Percentiles rank a stretch among this genome's conserved stretches.
Conservation (phyloP, 2,113 vertebrate species). For the Myotis lucifugus region DNA sequence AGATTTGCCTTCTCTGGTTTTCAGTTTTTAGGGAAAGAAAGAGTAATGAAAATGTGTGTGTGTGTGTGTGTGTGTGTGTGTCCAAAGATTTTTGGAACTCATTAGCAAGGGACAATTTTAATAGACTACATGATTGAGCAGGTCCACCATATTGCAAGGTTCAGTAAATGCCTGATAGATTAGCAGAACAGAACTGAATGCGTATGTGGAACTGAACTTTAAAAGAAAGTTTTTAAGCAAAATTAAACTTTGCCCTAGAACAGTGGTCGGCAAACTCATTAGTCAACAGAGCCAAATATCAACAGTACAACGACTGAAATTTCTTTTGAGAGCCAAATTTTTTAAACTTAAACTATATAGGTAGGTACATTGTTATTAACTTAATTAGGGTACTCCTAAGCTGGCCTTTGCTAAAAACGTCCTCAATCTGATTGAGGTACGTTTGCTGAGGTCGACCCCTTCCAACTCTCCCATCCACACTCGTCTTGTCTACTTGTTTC, state of each 20-base stretch:
- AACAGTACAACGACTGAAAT: no score
- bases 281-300: no score
- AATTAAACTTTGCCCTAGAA: background rate
- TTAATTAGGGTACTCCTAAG: no score
- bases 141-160: background rate
- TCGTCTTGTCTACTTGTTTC: no score
- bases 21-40: conserved; percentile 7
- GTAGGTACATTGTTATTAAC: no score
- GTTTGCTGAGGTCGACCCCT: no score
- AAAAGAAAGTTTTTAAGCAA: conserved; percentile 24
- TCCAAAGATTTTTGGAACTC: conserved; percentile 7
- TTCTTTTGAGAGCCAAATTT: no score
- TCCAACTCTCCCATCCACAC: no score
- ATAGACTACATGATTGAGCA: background rate
- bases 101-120: background rate
- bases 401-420: no score
- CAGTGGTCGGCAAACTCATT: background rate
- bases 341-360: no score
- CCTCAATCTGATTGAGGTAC: no score
- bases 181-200: background rate
- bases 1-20: background rate
- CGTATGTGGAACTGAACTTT: background rate
- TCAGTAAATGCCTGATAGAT: conserved; percentile 5
- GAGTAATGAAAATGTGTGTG: background rate
- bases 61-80: background rate